Conservation (phyloP, 2,888 invertebrate species). For the Nephrotoma guestfalica region DNA sequence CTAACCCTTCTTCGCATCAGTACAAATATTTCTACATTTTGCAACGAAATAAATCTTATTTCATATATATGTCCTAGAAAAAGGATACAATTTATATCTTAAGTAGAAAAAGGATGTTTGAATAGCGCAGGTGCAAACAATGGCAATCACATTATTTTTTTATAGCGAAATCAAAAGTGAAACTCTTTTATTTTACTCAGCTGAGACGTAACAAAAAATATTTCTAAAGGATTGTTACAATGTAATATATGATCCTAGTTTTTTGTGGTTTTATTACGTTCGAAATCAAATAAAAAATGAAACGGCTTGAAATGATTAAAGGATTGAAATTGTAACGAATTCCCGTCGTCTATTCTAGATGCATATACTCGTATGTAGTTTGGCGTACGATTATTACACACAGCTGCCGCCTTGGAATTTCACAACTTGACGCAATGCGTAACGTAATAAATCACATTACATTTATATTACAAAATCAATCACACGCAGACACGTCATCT, state of each 20-base stretch:
- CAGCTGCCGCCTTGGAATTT: neutral
- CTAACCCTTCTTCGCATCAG: neutral
- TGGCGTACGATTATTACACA: neutral
- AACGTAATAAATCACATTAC: neutral
- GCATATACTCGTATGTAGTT: neutral
- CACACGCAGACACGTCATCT: neutral
- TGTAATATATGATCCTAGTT: neutral
- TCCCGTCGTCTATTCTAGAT: neutral
- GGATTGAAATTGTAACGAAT: neutral
- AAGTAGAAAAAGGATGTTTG: neutral
- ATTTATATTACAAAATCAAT: neutral
- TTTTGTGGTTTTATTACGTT: neutral
- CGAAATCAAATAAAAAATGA: neutral
- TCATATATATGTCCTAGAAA: neutral
- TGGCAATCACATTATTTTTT: neutral
- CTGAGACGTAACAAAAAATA: neutral
- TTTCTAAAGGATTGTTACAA: neutral
- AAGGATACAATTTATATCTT: neutral
- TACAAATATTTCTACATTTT: neutral
- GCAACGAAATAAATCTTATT: neutral
- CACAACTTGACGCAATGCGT: neutral
- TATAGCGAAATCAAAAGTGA: neutral
- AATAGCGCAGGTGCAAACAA: neutral
- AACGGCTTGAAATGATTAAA: neutral
- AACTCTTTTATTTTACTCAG: neutral